Conservation (phyloP, 2,888 invertebrate species). For the Microchrysa polita region DNA sequence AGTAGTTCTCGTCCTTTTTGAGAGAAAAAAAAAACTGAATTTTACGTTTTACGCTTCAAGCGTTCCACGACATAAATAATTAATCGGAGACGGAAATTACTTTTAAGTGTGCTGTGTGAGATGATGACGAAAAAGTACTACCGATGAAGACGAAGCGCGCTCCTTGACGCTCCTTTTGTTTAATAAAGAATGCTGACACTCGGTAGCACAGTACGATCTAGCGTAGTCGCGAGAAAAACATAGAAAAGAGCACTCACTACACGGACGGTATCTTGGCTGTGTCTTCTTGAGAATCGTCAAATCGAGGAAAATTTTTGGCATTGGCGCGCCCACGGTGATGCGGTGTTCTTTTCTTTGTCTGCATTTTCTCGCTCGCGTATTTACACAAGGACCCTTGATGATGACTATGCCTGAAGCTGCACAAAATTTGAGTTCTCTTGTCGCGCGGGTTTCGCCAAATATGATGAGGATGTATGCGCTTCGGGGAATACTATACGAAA, state of each 20-base stretch:
- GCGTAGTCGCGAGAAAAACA: slow-evolving; percentile 7
- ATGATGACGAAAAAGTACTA: slow-evolving; percentile 10
- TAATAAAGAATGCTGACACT: slow-evolving; percentile 36
- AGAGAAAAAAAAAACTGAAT: slow-evolving; percentile 25
- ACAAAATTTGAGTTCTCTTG: slow-evolving; percentile 14
- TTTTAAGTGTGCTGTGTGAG: slow-evolving; percentile 37
- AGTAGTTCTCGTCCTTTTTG: slow-evolving; percentile 3
- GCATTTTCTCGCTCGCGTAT: slow-evolving; percentile 10
- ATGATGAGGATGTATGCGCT: slow-evolving; percentile 1
- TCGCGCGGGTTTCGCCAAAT: slow-evolving; percentile 4
- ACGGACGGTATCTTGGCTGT: neutral
- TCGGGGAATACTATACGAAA: slow-evolving; percentile 6
- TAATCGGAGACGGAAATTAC: slow-evolving; percentile 40
- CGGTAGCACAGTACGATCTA: neutral
- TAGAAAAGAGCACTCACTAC: too few relatives aligned
- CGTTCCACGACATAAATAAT: slow-evolving; percentile 33
- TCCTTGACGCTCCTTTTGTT: slow-evolving; percentile 24
- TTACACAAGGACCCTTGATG: slow-evolving; percentile 17
- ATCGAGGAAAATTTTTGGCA: neutral
- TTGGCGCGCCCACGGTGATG: neutral
- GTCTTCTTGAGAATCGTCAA: neutral
- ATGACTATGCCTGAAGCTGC: slow-evolving; percentile 1
- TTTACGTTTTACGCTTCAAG: slow-evolving; percentile 33
- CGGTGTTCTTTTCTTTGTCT: neutral
- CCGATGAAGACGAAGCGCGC: too few relatives aligned